These are phyloP conservation scores for Steinernema carpocapsae DNA, from an alignment of 2,888 invertebrate species.

Conservation along the genomic window DNA sequence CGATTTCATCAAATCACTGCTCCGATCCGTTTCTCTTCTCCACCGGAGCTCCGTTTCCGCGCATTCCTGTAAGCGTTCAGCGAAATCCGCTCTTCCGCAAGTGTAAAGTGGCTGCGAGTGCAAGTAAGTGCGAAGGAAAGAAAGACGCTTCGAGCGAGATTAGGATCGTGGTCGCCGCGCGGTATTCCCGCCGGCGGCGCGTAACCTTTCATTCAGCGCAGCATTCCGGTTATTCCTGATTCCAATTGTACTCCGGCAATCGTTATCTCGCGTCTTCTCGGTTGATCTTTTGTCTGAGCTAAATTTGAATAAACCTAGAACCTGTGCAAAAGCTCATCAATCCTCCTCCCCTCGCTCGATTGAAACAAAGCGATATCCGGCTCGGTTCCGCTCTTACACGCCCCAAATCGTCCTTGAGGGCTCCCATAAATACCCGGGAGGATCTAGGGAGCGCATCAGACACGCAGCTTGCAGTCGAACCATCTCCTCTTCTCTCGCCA, in stretches of 20 bases:
- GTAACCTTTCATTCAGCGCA: not conserved
- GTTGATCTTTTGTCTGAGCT: not conserved
- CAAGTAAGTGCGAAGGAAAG: too few species aligned
- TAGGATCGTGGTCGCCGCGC: too few species aligned
- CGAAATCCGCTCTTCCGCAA: too few species aligned
- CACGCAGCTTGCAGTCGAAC: not conserved
- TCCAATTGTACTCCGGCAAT: constrained; percentile 30
- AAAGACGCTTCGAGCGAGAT: too few species aligned
- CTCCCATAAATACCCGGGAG: not conserved
- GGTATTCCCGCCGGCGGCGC: not conserved
- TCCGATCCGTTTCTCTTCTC: too few species aligned
- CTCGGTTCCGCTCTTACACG: not conserved
- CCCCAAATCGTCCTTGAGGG: constrained; percentile 14
- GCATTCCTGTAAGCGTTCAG: too few species aligned
- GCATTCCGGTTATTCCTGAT: constrained; percentile 33
- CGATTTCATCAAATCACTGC: too few species aligned
- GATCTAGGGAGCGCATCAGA: constrained; percentile 1
- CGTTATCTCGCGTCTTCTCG: not conserved
- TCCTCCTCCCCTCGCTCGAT: too few species aligned
- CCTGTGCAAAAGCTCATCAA: not conserved
- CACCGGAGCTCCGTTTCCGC: too few species aligned
- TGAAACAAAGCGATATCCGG: not conserved
- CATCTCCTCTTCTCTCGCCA: not conserved
- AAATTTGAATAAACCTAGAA: not conserved
- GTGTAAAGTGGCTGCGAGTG: too few species aligned